Evolutionary conservation across 2,888 invertebrate genomes (phyloP).

Genomic region (Hypomecis punctinalis): DNA sequence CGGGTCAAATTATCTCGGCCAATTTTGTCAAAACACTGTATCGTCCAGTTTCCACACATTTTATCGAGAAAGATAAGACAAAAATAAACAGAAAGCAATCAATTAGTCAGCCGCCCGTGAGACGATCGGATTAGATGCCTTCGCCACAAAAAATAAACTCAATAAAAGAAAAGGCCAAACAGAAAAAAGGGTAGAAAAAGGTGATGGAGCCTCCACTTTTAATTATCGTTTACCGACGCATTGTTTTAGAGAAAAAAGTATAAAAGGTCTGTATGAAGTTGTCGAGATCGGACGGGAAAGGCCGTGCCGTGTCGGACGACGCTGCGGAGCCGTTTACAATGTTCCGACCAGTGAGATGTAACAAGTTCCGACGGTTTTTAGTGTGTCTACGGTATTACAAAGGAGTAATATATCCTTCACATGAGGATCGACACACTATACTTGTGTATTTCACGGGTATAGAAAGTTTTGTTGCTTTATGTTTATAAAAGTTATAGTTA

Average conservation of each 20-base stretch:
- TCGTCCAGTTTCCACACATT: conserved; percentile 27
- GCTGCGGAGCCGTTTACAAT: conserved; percentile 23
- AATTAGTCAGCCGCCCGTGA: conserved; percentile 71
- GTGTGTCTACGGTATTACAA: not conserved
- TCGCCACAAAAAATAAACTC: conserved; percentile 53
- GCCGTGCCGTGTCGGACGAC: conserved; percentile 39
- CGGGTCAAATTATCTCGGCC: conserved; percentile 12
- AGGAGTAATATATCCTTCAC: not conserved
- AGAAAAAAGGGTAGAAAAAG: conserved; percentile 47
- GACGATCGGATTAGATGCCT: conserved; percentile 61
- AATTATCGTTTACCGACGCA: conserved; percentile 76
- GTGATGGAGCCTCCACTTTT: conserved; percentile 70
- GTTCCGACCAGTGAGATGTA: too few species aligned
- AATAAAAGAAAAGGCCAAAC: conserved; percentile 41
- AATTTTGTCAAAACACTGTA: conserved; percentile 30
- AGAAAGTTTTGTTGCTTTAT: too few species aligned
- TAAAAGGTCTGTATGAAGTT: conserved; percentile 64
- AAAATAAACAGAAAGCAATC: conserved; percentile 70
- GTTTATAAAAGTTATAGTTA: too few species aligned
- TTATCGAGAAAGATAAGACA: conserved; percentile 48
- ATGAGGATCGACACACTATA: too few species aligned
- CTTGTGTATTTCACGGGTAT: too few species aligned
- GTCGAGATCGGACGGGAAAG: conserved; percentile 51
- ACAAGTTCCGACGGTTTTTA: not conserved
- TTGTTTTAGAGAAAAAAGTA: conserved; percentile 64